Conservation (phyloP, 2,888 invertebrate species). For the Oscheius sp. region DNA sequence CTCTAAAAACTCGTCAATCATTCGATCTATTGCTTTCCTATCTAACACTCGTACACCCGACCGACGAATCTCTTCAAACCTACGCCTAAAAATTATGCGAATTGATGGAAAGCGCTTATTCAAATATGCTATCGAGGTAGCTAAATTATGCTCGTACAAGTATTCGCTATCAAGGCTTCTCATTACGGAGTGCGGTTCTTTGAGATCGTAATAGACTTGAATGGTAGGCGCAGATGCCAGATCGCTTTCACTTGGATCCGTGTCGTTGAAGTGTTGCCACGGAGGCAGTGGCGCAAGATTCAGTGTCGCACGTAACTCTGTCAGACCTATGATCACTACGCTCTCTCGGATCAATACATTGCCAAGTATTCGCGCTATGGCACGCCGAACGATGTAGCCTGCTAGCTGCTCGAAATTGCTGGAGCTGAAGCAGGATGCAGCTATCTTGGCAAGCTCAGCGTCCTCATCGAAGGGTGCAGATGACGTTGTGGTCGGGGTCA, state of each 20-base stretch:
- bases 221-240: conserved; percentile 36
- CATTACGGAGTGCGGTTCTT: conserved; percentile 32
- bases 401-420: conserved; percentile 21
- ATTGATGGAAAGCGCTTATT: conserved; percentile 33
- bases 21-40: conserved; percentile 38
- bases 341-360: conserved; percentile 15
- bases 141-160: conserved; percentile 36
- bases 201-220: conserved; percentile 36
- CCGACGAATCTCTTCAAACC: conserved; percentile 31
- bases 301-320: conserved; percentile 37
- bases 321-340: conserved; percentile 33
- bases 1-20: conserved; percentile 34
- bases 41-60: conserved; percentile 30
- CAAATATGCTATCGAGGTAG: conserved; percentile 32
- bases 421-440: conserved; percentile 8
- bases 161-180: conserved; percentile 36
- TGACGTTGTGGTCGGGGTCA: conserved; percentile 12
- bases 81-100: conserved; percentile 27
- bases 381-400: conserved; percentile 1
- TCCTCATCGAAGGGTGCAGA: conserved; percentile 21
- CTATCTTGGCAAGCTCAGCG: conserved; percentile 22
- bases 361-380: conserved; percentile 10
- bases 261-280: conserved; percentile 29
- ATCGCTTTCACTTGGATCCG: conserved; percentile 31
- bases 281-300: conserved; percentile 31